These are phyloP conservation scores for Ectemnius lituratus DNA, from an alignment of 2,888 invertebrate species.

Conservation along the genomic window DNA sequence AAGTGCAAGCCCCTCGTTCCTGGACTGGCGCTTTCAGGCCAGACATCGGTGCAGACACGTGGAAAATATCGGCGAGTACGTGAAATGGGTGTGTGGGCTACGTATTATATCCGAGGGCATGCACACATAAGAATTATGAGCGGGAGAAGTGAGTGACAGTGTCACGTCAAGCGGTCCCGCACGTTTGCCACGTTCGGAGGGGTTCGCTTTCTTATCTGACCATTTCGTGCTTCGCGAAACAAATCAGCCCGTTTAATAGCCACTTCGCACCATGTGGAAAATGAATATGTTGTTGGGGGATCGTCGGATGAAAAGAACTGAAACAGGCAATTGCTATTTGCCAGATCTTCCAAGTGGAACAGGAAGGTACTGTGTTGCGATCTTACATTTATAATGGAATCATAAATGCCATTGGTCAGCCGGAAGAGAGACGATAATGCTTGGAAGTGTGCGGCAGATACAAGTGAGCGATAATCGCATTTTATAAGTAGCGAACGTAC, in stretches of 20 bases:
- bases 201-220: slow-evolving; percentile 58
- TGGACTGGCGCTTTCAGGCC: neutral
- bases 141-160: slow-evolving; percentile 65
- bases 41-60: slow-evolving; percentile 48
- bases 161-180: slow-evolving; percentile 43
- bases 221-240: slow-evolving; percentile 64
- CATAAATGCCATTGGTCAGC: no score
- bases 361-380: no score
- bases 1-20: neutral
- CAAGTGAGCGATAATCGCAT: no score
- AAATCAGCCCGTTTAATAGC: slow-evolving; percentile 43
- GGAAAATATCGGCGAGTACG: slow-evolving; percentile 67
- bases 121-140: slow-evolving; percentile 63
- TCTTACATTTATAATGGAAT: no score
- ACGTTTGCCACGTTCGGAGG: slow-evolving; percentile 34
- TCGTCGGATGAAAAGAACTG: slow-evolving; percentile 12
- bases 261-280: slow-evolving; percentile 19
- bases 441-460: no score
- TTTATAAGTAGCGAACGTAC: no score
- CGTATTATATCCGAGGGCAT: slow-evolving; percentile 29
- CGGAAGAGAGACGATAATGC: no score
- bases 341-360: no score
- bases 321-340: slow-evolving; percentile 1
- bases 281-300: slow-evolving; percentile 18
- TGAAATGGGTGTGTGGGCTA: slow-evolving; percentile 40